These are phyloP conservation scores for Ceratitis capitata DNA, from an alignment of 1,140 invertebrate genomes.

Conservation along the genomic window DNA sequence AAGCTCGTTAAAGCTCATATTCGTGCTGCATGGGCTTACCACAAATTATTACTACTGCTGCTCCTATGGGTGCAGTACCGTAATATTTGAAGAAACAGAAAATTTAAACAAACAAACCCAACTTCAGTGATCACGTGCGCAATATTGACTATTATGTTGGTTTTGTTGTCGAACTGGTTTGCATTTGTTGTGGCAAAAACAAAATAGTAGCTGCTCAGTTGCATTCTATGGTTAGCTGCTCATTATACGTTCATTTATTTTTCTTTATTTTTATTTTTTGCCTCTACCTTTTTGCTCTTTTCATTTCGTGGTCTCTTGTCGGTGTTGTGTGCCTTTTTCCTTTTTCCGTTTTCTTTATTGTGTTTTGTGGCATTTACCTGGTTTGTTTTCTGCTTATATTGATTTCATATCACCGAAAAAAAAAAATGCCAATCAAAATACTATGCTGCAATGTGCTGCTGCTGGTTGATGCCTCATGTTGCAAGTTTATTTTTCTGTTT, in stretches of 20 bases:
- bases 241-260: neutral
- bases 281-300: slow-evolving; percentile 11
- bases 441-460: slow-evolving; percentile 8
- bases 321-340: neutral
- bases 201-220: neutral
- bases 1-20: neutral
- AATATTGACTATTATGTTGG: slow-evolving; percentile 12
- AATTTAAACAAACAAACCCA: neutral
- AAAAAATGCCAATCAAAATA: slow-evolving; percentile 25
- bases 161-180: neutral
- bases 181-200: too few relatives aligned
- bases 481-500: neutral
- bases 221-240: neutral
- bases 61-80: neutral
- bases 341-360: neutral
- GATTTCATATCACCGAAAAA: neutral
- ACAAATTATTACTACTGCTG: neutral
- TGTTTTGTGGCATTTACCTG: neutral
- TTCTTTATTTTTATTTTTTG: neutral
- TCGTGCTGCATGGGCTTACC: neutral
- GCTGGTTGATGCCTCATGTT: too few relatives aligned
- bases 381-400: slow-evolving; percentile 6
- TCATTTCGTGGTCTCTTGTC: neutral
- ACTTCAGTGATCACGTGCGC: slow-evolving; percentile 15
- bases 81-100: neutral